phyloP scores from a whole-genome alignment of 2,113 vertebrate species.

The Cephalopholis sonnerati region DNA sequence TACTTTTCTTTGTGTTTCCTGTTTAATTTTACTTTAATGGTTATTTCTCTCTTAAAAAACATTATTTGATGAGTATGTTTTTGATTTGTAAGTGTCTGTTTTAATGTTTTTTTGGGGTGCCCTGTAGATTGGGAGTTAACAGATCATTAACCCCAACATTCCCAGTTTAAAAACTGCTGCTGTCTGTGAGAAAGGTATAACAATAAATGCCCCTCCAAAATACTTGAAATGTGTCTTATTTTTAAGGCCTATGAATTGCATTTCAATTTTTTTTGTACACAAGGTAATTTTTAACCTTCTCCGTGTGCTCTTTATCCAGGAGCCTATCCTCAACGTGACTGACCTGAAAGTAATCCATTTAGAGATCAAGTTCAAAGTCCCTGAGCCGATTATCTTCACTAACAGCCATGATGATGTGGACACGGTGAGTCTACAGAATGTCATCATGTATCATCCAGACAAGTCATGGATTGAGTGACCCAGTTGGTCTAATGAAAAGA shows the following conservation, averaged over 20 bases:
- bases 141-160: too few relatives aligned
- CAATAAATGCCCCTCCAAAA: not conserved
- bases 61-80: too few relatives aligned
- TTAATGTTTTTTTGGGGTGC: too few relatives aligned
- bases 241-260: not conserved
- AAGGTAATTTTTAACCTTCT: not conserved
- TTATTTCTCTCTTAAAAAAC: too few relatives aligned
- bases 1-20: too few relatives aligned
- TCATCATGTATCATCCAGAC: not conserved
- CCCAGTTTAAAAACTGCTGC: not conserved
- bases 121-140: too few relatives aligned
- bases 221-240: not conserved
- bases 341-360: constrained; percentile 30
- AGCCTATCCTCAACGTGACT: not conserved
- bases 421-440: constrained; percentile 1
- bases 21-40: too few relatives aligned
- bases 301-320: not conserved
- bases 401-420: constrained; percentile 8
- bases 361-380: constrained; percentile 19
- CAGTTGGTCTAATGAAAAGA: not conserved
- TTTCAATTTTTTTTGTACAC: too few relatives aligned
- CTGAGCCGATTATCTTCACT: constrained; percentile 3
- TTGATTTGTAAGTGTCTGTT: too few relatives aligned
- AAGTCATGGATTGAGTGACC: not conserved
- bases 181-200: not conserved